Evolutionary conservation across 2,797 vertebrate species (phyloP).

Genomic region (Morus bassanus): DNA sequence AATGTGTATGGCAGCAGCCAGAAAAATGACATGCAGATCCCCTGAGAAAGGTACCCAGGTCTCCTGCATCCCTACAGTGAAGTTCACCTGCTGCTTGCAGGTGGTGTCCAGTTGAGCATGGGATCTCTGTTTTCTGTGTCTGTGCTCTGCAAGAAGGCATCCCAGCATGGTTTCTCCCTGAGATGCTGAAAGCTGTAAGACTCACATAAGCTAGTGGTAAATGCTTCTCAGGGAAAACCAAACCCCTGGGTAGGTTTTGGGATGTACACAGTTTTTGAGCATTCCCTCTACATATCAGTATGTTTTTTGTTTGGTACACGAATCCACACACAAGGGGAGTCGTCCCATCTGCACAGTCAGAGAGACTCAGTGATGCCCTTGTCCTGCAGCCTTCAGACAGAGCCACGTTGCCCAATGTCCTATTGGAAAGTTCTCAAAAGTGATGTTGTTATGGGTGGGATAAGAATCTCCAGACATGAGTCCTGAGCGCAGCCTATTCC

Average conservation of each 20-base stretch:
- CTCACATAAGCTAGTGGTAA: neutral
- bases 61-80: neutral
- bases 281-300: neutral
- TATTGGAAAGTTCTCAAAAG: neutral
- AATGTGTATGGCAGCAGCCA: neutral
- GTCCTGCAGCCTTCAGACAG: neutral
- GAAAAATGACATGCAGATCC: neutral
- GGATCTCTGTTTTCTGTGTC: neutral
- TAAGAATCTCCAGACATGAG: neutral
- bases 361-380: neutral
- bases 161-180: neutral
- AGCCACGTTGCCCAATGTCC: neutral
- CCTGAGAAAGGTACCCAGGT: neutral
- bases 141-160: neutral
- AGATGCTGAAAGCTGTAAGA: neutral
- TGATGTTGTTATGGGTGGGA: neutral
- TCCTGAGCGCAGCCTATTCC: neutral
- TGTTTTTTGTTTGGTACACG: neutral
- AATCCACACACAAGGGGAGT: neutral
- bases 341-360: neutral
- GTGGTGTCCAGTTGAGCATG: rapidly evolving
- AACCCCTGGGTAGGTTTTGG: neutral
- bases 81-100: neutral
- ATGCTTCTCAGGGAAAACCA: neutral
- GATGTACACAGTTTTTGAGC: neutral